Base-by-base conservation (phyloP, 2,888 invertebrate species). In the Crocallis elinguaria region DNA sequence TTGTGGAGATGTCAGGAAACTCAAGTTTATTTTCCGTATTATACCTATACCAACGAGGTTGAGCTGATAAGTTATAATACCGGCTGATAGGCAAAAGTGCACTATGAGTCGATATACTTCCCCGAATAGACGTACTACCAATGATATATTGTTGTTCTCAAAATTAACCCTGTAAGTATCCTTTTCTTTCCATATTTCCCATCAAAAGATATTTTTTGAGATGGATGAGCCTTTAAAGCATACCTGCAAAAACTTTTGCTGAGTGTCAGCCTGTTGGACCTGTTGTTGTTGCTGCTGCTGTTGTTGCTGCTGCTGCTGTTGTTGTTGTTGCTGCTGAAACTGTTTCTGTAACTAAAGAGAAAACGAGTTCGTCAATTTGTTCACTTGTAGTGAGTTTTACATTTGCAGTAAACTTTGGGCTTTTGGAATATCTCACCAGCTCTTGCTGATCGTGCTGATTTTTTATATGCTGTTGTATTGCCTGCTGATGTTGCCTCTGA, bases 381-480 rank as follows among this genome's bases (percentile, higher is more conserved):
- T 1, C 29, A 13, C 1, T 5, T 8, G 2, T 32, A 8, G 11
- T n/a, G 1, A 1, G 3, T 29, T 8, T 27, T 9, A 0, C 3
- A n/a, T 27, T n/a, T 27, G 9, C 11, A 27, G 2, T 27, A 12
- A 9, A 29, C 11, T 29, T 12, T 3, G 29, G 5, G 11, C 11
- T 12, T 11, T 1, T 12, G 11, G 23, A 14, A 17, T 11, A 17
- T 39, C 75, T 79, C 57, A 85, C 88, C 72, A 88, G 82, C 63
- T 76, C 93, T 72, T 90, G 92, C 60, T 77, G 92, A 66, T 87
- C 92, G 45, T 93, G 93, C 56, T 93, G 93, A 61, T 92, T 88
- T 61, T 93, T 92, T 7, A 93, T 84, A 46, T 93, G 93, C 58
- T 93, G 93, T 52, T 93, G 94, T 61, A 94, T 88, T 54, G 92